These are phyloP conservation scores for Valencia hispanica DNA, from an alignment of 2,797 vertebrate species.

Conservation along the genomic window DNA sequence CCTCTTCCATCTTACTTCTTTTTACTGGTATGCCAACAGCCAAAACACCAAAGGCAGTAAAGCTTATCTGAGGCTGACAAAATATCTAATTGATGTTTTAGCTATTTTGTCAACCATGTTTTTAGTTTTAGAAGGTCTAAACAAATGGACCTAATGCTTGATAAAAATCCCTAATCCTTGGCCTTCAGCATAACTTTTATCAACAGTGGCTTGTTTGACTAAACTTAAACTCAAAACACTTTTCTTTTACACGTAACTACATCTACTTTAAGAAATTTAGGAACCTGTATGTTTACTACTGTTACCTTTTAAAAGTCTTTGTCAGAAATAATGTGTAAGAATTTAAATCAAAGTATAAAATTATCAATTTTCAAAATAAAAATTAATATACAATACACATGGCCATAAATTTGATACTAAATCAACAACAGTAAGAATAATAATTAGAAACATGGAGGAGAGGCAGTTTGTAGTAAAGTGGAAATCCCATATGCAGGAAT, in stretches of 20 bases:
- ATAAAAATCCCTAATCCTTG: background rate
- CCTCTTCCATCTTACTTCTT: slow-evolving; percentile 96
- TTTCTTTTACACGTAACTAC: too few species aligned
- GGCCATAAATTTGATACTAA: background rate
- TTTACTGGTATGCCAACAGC: slow-evolving; percentile 83
- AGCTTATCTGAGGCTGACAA: background rate
- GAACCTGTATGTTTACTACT: background rate
- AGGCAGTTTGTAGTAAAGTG: background rate
- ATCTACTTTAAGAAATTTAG: background rate
- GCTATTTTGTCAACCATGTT: background rate
- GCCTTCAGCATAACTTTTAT: background rate
- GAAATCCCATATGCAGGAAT: background rate
- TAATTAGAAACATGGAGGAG: background rate
- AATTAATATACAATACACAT: background rate
- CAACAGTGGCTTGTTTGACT: background rate
- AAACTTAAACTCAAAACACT: background rate
- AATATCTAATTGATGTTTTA: background rate
- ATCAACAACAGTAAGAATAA: background rate
- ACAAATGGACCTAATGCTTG: background rate
- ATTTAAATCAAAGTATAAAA: background rate
- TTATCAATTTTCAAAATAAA: background rate
- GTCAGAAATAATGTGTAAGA: too few species aligned
- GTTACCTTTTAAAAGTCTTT: too few species aligned
- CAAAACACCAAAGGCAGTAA: too few species aligned
- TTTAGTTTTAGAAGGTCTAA: background rate